Evolutionary conservation across 1,140 invertebrate genomes (phyloP).

Genomic region (Achatina immaculata): DNA sequence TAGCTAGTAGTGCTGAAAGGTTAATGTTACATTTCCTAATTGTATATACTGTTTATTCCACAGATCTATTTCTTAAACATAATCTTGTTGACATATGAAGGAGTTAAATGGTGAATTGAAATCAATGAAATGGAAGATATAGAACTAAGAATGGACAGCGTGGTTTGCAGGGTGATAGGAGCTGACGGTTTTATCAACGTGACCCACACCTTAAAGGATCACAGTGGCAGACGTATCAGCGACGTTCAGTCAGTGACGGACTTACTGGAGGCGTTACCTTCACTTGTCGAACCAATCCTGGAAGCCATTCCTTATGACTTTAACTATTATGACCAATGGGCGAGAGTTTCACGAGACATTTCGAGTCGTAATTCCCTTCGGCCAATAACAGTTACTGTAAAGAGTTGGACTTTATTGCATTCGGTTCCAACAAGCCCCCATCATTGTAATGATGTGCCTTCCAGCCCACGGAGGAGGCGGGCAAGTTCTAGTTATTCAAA

Average conservation of each 20-base stretch:
- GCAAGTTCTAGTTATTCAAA: background rate
- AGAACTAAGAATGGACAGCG: background rate
- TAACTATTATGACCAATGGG: background rate
- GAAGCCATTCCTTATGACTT: background rate
- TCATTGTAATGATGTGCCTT: background rate
- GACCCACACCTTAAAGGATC: background rate
- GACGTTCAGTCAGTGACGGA: background rate
- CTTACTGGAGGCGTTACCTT: background rate
- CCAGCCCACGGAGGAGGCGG: background rate
- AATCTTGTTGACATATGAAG: too few species aligned
- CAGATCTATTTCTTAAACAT: too few species aligned
- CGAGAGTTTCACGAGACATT: background rate
- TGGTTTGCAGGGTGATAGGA: background rate
- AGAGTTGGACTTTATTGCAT: background rate
- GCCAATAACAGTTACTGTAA: background rate
- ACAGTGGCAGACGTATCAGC: background rate
- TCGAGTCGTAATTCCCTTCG: background rate
- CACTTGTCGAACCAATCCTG: background rate
- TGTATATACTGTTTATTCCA: too few species aligned
- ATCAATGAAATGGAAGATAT: background rate
- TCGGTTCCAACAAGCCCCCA: background rate
- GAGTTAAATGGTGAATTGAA: too few species aligned
- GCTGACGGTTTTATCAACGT: background rate
- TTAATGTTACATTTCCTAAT: too few species aligned
- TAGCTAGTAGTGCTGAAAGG: too few species aligned